Evolutionary conservation across 2,797 vertebrate species (phyloP), one percentile per base, ranked within the genome.

Genomic region (Sylvilagus floridanus): DNA sequence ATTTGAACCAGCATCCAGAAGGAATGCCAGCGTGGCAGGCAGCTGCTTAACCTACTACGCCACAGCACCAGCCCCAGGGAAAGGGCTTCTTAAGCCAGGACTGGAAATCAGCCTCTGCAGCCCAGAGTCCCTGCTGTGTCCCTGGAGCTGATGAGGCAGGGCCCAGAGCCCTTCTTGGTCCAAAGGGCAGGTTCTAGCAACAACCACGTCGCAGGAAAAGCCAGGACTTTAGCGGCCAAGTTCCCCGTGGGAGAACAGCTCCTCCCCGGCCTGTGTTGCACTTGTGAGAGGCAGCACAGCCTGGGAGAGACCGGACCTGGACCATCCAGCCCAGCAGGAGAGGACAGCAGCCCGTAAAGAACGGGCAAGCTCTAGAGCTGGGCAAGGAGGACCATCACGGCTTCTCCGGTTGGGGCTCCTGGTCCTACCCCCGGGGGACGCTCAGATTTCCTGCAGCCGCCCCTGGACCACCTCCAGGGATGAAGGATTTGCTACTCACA

Each of bases 141-240:
- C 66, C 30, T 9, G n/a, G 50, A 22, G 6, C 63, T n/a, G 37
- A 22, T 4, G 47, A 32, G 47, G 12, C n/a, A 4, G 0, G 0
- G 21, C 65, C 68, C 42, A 42, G 42, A 35, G 5, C 1, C 1
- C 1, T 1, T 42, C 37, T 69, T 24, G 17, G 65, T 32, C 28
- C 69, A 72, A 57, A 73, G 37, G 24, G 22, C n/a, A 54, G 3
- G 16, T n/a, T 63, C 42, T n/a, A 7, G 69, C 4, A 4, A 30
- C 50, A 37, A 30, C 2, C 83, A 60, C 19, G 12, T 26, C 52
- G 3, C 6, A 14, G 14, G 69, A 78, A 76, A 79, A n/a, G 60
- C 11, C 13, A 19, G 72, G 7, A 14, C 82, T 37, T 28, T 50
- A 57, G 73, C 8, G 73, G 42, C 28, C 37, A 30, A 19, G 52